phyloP scores from a whole-genome alignment of 1,140 invertebrate genomes.

The Rhopalosiphum padi region DNA sequence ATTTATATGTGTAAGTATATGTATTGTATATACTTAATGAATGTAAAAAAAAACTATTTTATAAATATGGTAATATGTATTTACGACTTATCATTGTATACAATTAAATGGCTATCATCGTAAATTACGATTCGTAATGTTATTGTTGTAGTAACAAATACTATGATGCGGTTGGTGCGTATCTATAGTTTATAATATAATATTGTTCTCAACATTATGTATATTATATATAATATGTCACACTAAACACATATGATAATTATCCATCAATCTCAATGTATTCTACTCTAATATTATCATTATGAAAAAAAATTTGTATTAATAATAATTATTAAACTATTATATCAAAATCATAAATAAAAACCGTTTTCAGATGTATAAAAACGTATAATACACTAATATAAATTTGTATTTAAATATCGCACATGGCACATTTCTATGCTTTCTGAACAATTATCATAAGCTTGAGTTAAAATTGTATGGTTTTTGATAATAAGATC shows the following conservation, averaged over 20 bases:
- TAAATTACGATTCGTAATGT: neutral
- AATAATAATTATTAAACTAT: neutral
- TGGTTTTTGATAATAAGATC: neutral
- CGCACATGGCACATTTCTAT: neutral
- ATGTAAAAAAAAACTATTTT: constrained; percentile 30
- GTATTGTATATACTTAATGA: neutral
- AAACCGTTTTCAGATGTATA: neutral
- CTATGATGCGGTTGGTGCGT: neutral
- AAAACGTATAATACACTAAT: neutral
- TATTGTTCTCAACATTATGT: neutral
- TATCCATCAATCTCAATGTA: neutral
- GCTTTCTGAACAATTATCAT: too few species aligned
- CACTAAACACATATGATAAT: neutral
- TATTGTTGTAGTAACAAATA: neutral
- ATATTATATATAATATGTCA: neutral
- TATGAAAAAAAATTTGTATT: neutral
- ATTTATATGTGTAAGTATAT: neutral
- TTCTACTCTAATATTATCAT: neutral
- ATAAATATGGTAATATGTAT: neutral
- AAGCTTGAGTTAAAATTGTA: neutral
- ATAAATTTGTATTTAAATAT: neutral
- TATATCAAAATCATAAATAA: neutral
- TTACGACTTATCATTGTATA: constrained; percentile 25
- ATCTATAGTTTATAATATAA: neutral
- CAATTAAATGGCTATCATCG: neutral